Percentiles rank a stretch among this genome's conserved stretches.
phyloP scores from a whole-genome alignment of 2,797 vertebrate genomes.

The Diplodus puntazzo region DNA sequence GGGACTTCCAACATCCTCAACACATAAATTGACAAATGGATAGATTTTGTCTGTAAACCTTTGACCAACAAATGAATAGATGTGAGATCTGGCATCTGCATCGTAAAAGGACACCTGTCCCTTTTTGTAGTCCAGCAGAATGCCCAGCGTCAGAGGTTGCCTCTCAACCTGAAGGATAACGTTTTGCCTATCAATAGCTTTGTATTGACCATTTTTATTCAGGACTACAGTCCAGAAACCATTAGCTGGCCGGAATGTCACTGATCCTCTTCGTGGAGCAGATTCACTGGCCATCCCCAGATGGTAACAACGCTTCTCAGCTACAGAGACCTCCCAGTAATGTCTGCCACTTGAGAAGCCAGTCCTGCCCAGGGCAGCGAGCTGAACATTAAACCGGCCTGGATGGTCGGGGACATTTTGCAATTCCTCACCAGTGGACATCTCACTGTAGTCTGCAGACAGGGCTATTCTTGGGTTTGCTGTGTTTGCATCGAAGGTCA shows the following conservation, averaged over 20 bases:
- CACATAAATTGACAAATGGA: slow-evolving; percentile 69
- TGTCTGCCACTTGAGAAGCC: slow-evolving; percentile 65
- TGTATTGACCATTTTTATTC: slow-evolving; percentile 32
- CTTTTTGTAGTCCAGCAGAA: slow-evolving; percentile 68
- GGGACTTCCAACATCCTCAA: slow-evolving; percentile 18
- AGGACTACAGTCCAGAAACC: slow-evolving; percentile 70
- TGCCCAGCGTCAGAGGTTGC: slow-evolving; percentile 46
- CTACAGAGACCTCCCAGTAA: slow-evolving; percentile 78
- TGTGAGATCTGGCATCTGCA: slow-evolving; percentile 20
- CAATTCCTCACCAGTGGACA: rapidly evolving
- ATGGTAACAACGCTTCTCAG: slow-evolving; percentile 58
- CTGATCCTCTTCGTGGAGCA: slow-evolving; percentile 45
- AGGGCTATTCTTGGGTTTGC: slow-evolving; percentile 62
- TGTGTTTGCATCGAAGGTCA: slow-evolving; percentile 59
- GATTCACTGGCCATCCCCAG: slow-evolving; percentile 69
- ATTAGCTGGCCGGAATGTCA: neutral
- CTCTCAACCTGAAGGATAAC: rapidly evolving
- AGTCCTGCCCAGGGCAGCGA: slow-evolving; percentile 50
- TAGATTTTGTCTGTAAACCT: slow-evolving; percentile 54
- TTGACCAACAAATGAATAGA: slow-evolving; percentile 63
- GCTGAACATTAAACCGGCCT: slow-evolving; percentile 53
- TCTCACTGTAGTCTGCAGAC: slow-evolving; percentile 35
- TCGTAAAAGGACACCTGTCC: slow-evolving; percentile 70
- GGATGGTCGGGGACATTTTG: slow-evolving; percentile 17
- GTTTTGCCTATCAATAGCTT: rapidly evolving